Evolutionary conservation across 2,113 vertebrate genomes (phyloP).

Genomic region (Ctenomys sociabilis): DNA sequence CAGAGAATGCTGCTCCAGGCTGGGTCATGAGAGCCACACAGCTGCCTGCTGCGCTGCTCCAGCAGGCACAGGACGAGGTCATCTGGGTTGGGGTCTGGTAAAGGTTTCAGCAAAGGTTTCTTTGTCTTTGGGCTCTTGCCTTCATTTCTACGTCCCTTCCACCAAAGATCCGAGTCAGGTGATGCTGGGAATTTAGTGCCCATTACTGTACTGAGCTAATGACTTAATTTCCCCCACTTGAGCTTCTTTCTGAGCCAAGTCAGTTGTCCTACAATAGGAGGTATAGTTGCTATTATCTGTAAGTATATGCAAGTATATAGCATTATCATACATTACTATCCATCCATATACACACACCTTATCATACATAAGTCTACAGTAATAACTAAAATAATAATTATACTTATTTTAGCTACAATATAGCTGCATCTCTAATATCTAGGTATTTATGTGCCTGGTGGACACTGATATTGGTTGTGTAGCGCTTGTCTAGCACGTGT

Average conservation of each 20-base stretch:
- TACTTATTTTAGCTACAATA: neutral
- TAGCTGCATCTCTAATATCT: neutral
- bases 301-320: neutral
- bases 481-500: neutral
- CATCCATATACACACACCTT: neutral
- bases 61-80: fast-evolving
- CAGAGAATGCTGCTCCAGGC: neutral
- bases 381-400: neutral
- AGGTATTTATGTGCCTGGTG: neutral
- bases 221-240: neutral
- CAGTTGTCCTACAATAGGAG: neutral
- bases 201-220: neutral
- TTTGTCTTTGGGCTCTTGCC: neutral
- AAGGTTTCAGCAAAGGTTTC: neutral
- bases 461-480: neutral
- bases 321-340: neutral
- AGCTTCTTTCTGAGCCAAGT: neutral
- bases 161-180: neutral
- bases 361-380: neutral
- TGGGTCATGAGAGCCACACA: no score
- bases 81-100: neutral
- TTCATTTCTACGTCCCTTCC: neutral
- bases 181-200: neutral
- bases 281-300: neutral
- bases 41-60: neutral